Percentiles rank a stretch among this genome's conserved stretches.
Evolutionary conservation across 2,797 vertebrate species (phyloP).

Genomic region (Microchirus variegatus): DNA sequence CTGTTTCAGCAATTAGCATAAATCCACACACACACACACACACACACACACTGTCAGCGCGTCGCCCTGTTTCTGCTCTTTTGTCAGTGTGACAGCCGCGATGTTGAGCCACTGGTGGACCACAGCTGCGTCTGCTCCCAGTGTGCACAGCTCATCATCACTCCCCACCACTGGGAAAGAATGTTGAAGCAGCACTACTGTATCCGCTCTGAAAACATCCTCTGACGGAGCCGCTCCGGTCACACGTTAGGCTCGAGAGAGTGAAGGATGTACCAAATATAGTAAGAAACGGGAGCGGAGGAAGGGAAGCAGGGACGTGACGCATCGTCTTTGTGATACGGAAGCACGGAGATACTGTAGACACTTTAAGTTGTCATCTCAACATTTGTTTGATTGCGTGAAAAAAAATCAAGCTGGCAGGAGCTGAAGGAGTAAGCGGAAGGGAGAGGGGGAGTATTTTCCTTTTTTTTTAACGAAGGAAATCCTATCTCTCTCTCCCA

Average conservation of each 20-base stretch:
- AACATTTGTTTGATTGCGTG: constrained; percentile 58
- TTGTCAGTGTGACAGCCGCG: constrained; percentile 48
- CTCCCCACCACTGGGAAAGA: constrained; percentile 39
- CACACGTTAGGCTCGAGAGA: constrained; percentile 6
- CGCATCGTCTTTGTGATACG: no score
- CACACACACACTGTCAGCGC: constrained; percentile 12
- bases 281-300: constrained; percentile 4
- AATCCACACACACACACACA: constrained; percentile 22
- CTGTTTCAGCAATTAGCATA: constrained; percentile 68
- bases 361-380: constrained; percentile 63
- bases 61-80: constrained; percentile 19
- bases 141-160: constrained; percentile 37
- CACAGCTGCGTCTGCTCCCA: constrained; percentile 37
- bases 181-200: constrained; percentile 51
- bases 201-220: constrained; percentile 29
- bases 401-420: constrained; percentile 17
- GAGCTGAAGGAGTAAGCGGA: constrained; percentile 7
- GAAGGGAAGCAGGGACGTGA: constrained; percentile 22
- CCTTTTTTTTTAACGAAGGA: constrained; percentile 39
- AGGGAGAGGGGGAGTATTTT: not conserved
- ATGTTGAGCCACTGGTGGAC: constrained; percentile 26
- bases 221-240: constrained; percentile 4
- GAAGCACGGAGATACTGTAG: no score
- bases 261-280: not conserved
- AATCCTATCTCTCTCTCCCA: constrained; percentile 65